Base-by-base conservation (phyloP, 2,888 invertebrate species). In the Seira sanloemensis region DNA sequence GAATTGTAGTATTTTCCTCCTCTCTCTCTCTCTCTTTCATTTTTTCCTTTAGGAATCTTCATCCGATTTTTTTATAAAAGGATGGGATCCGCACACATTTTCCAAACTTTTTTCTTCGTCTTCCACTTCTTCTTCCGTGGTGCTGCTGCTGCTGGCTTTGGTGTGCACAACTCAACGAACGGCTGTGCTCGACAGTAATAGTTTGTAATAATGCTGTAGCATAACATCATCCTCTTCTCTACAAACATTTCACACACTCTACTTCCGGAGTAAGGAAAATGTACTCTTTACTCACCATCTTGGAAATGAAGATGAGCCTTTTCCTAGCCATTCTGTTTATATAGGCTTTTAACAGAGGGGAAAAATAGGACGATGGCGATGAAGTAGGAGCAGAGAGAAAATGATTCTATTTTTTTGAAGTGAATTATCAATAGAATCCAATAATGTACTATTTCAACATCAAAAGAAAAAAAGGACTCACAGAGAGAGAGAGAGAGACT, bases 361-460 rank as follows among this genome's bases (percentile, higher is more conserved):
- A n/a, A 37, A 37, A 37, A 37, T 37, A 37, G 37, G 37, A 37
- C 37, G 37, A 37, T 37, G 37, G 4, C 37, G 37, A 37, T 37
- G 37, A 37, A 37, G 37, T 37, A 37, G 37, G n/a, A n/a, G 37
- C 37, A n/a, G 50, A 68, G 1, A 9, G 25, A 68, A 65, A 65
- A 75, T 75, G 77, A 77, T 77, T 77, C 68, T 68, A 77, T 77
- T 68, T 58, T 37, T 37, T 77, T 24, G 68, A 67, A 68, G 68
- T 77, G 58, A 77, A 77, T 68, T 26, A 73, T 71, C 21, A 37
- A 37, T 37, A 37, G 37, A 37, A 37, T 37, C 37, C 37, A 37
- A 37, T 37, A 37, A 37, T 37, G 37, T 37, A 37, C 5, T 37
- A 37, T 37, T 37, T 37, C 37, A 37, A 37, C 37, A 37, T 37